Evolutionary conservation across 2,113 vertebrate species (phyloP).

Genomic region (Mustelus asterias): DNA sequence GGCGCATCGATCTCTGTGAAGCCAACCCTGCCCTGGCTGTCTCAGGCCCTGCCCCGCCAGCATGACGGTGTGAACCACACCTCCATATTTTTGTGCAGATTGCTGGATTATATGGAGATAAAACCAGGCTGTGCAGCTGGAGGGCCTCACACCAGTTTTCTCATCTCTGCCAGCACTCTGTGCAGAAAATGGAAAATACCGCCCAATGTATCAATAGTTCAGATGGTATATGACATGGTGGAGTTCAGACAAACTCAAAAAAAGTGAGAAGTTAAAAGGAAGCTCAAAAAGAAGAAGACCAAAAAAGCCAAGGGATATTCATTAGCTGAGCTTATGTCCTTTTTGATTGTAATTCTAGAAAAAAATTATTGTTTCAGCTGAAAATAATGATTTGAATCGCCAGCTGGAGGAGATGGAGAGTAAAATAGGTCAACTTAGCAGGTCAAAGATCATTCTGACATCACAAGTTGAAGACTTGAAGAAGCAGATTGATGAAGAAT

Average conservation of each 20-base stretch:
- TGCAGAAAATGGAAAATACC: no score
- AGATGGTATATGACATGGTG: background rate
- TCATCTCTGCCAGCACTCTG: no score
- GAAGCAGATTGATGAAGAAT: slow-evolving; percentile 66
- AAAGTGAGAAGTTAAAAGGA: no score
- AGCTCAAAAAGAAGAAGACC: background rate
- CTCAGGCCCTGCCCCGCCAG: no score
- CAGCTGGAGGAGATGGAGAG: slow-evolving; percentile 62
- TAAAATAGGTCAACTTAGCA: slow-evolving; percentile 52
- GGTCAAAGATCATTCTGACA: slow-evolving; percentile 54
- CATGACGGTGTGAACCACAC: no score
- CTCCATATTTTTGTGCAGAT: no score
- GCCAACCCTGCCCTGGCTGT: no score
- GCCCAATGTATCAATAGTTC: background rate
- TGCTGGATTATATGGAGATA: no score
- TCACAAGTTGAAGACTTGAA: slow-evolving; percentile 62
- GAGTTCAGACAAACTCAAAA: background rate
- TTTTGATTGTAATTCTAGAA: background rate
- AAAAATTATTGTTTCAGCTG: slow-evolving; percentile 50
- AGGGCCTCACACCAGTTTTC: no score
- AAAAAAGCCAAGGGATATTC: background rate
- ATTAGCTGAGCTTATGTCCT: background rate
- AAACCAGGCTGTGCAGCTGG: no score
- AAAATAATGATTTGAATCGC: slow-evolving; percentile 58
- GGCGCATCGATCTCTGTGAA: no score